Evolutionary conservation across 2,888 invertebrate species (phyloP).

Genomic region (Onthophagus sagittarius): DNA sequence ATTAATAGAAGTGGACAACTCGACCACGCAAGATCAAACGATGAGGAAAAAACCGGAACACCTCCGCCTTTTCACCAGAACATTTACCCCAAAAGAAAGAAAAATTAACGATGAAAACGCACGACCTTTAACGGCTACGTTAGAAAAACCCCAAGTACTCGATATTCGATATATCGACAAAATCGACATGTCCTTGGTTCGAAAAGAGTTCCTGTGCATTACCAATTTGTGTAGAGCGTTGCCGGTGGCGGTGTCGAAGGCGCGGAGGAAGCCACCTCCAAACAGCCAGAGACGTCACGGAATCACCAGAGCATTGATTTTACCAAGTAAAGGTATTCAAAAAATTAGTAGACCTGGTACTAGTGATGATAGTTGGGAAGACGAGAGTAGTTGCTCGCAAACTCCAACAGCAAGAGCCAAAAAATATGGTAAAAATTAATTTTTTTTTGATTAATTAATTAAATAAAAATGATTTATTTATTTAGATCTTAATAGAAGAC

Average conservation of each 20-base stretch:
- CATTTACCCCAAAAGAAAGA: constrained; percentile 37
- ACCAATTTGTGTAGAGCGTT: constrained; percentile 42
- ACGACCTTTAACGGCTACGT: constrained; percentile 56
- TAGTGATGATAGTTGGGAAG: constrained; percentile 38
- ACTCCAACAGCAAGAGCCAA: constrained; percentile 25
- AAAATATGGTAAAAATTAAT: constrained; percentile 16
- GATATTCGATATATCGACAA: constrained; percentile 52
- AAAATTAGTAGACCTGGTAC: constrained; percentile 27
- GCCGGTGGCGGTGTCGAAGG: constrained; percentile 15
- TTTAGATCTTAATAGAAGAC: background rate
- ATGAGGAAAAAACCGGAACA: constrained; percentile 38
- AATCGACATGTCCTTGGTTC: constrained; percentile 56
- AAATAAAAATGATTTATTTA: background rate
- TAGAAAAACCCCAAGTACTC: constrained; percentile 54
- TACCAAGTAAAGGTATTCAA: constrained; percentile 6
- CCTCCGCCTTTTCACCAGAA: constrained; percentile 43
- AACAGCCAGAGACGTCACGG: constrained; percentile 28
- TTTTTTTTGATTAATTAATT: background rate
- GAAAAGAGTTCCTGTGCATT: constrained; percentile 52
- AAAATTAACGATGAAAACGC: constrained; percentile 31
- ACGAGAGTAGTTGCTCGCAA: constrained; percentile 34
- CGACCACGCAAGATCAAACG: constrained; percentile 17
- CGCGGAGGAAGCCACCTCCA: constrained; percentile 29
- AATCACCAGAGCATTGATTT: constrained; percentile 33
- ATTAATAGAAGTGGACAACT: constrained; percentile 20